Base-by-base conservation (phyloP, 2,797 vertebrate genomes). In the Esox masquinongy region DNA sequence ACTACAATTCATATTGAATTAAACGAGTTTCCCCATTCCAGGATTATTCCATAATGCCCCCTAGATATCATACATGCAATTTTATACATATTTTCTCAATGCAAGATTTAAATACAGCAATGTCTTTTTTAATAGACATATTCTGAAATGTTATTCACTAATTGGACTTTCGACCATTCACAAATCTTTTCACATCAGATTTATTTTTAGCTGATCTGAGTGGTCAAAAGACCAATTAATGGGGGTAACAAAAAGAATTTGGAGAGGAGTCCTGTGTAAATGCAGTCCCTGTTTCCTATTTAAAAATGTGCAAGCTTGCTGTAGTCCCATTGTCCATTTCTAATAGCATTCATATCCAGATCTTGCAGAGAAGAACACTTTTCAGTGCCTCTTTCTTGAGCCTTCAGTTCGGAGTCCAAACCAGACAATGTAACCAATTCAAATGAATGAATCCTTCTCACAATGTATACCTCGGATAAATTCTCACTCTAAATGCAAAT, bases 401-500 rank as follows among this genome's bases (percentile, higher is more conserved):
- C 53, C 19, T 56, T 56, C 19, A 22, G 53, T 22, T 56, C 7
- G n/a, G 59, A 63, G 59, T 66, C 29, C 26, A 66, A 67, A 6
- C 31, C 17, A 34, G 51, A 71, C 17, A 29, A 9, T 31, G 5
- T 26, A 53, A 26, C 43, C 67, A 53, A 68, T 73, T 80, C 75
- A 82, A 83, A 31, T 59, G 59, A 19, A 75, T 66, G n/a, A 76
- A 74, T 68, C 29, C 51, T 49, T 73, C 74, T 19, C 9, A 68
- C 73, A 50, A 59, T 74, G 67, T 71, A 39, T 79, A 70, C 76
- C 56, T 69, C 6, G 11, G 43, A 75, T 80, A 87, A 78, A 80
- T 84, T 77, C 63, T 74, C 80, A 50, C 83, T 88, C 87, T 88
- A 85, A 85, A 88, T 87, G 83, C 81, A 90, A 87, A 89, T 90